Evolutionary conservation across 2,888 invertebrate species (phyloP).

Genomic region (Mimachlamys varia): DNA sequence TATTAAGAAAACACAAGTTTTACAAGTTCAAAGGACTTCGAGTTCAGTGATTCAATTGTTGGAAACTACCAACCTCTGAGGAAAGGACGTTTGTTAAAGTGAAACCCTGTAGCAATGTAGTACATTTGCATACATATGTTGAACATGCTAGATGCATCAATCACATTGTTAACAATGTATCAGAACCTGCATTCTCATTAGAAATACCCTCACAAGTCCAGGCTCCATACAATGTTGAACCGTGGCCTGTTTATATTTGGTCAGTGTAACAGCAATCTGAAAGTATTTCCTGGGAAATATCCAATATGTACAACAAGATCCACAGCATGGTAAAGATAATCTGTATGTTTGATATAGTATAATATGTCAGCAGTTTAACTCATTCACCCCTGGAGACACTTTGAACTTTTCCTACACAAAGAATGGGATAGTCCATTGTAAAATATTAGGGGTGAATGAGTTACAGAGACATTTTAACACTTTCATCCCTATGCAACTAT

Average conservation of each 20-base stretch:
- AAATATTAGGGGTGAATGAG: neutral
- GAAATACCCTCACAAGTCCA: conserved; percentile 23
- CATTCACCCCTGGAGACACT: too few species aligned
- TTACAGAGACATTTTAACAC: neutral
- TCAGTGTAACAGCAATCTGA: conserved; percentile 21
- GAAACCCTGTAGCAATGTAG: too few species aligned
- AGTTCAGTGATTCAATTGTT: too few species aligned
- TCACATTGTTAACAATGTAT: neutral
- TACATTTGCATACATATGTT: neutral
- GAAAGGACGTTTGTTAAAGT: too few species aligned
- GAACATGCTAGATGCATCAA: neutral
- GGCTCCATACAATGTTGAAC: conserved; percentile 20
- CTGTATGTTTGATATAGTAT: neutral
- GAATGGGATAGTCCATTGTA: neutral
- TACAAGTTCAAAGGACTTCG: too few species aligned
- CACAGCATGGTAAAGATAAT: neutral
- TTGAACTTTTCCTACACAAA: too few species aligned
- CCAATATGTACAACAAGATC: conserved; percentile 25
- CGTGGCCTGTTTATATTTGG: neutral
- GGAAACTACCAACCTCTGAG: too few species aligned
- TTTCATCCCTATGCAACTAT: too few species aligned
- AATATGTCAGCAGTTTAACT: too few species aligned
- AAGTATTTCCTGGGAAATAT: conserved; percentile 33
- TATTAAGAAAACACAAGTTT: too few species aligned
- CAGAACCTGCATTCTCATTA: neutral